Percentiles rank a stretch among this genome's conserved stretches.
Evolutionary conservation across 2,113 vertebrate species (phyloP).

Genomic region (Corvus cornix): DNA sequence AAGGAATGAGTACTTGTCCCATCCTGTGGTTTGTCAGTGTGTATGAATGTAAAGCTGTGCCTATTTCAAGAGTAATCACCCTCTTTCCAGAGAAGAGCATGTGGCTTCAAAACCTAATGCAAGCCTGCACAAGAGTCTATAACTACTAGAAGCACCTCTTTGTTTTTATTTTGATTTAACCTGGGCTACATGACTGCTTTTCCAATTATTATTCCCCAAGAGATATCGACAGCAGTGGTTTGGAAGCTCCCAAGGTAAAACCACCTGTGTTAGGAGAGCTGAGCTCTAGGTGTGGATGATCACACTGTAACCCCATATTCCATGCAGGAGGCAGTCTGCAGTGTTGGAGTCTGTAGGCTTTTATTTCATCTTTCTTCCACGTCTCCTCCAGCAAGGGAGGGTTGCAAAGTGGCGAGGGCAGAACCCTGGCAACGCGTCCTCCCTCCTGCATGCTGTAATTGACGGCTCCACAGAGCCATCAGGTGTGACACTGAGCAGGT

Average conservation of each 20-base stretch:
- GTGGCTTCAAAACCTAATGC: background rate
- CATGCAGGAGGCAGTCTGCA: background rate
- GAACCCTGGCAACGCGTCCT: rapidly evolving
- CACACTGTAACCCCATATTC: rapidly evolving
- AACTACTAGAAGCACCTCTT: background rate
- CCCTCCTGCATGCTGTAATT: rapidly evolving
- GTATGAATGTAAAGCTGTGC: background rate
- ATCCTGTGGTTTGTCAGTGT: background rate
- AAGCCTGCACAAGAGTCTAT: background rate
- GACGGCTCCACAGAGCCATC: background rate
- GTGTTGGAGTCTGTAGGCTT: background rate
- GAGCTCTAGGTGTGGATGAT: background rate
- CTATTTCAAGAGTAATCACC: background rate
- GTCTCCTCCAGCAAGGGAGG: background rate
- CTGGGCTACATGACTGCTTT: background rate
- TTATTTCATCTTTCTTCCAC: background rate
- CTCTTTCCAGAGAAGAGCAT: background rate
- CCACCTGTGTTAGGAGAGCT: background rate
- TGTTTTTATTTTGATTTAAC: background rate
- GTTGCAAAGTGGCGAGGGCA: background rate
- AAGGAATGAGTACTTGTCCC: background rate
- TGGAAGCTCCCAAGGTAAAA: background rate
- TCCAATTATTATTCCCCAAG: background rate
- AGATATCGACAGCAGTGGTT: background rate
- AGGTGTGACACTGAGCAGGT: background rate